Conservation (phyloP, 2,797 vertebrate genomes). For the Choloepus didactylus region DNA sequence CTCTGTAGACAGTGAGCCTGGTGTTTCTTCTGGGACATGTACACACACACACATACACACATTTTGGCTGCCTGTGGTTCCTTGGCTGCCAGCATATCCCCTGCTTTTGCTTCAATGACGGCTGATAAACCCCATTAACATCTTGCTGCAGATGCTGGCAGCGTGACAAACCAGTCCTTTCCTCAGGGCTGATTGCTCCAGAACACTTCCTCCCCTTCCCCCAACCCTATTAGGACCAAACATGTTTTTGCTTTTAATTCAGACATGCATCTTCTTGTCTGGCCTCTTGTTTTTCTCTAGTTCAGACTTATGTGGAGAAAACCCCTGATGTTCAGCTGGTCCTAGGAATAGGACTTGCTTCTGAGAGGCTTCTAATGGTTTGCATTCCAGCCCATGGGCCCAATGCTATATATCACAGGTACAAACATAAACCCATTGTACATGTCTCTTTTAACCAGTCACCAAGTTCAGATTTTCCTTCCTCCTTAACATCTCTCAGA, state of each 20-base stretch:
- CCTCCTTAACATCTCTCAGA: background rate
- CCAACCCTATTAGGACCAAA: conserved; percentile 39
- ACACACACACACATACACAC: background rate
- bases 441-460: background rate
- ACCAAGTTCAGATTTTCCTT: background rate
- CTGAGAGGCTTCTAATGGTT: background rate
- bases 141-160: conserved; percentile 54
- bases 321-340: background rate
- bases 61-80: background rate
- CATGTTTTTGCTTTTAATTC: conserved; percentile 69
- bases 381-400: background rate
- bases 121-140: conserved; percentile 72
- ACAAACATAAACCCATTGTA: background rate
- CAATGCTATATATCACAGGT: rapidly evolving
- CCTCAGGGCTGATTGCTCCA: conserved; percentile 56
- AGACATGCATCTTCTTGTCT: conserved; percentile 68
- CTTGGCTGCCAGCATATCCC: conserved; percentile 33
- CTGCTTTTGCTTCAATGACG: conserved; percentile 14
- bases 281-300: conserved; percentile 75
- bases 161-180: conserved; percentile 53
- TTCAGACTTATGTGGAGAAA: conserved; percentile 64
- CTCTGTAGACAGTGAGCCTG: conserved; percentile 36
- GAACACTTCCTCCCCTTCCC: background rate
- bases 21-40: background rate
- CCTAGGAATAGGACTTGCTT: background rate